A percentile compares a stretch with the other conserved stretches of the same genome.
phyloP scores from a whole-genome alignment of 2,797 vertebrate species.

The Phrynocephalus forsythii region DNA sequence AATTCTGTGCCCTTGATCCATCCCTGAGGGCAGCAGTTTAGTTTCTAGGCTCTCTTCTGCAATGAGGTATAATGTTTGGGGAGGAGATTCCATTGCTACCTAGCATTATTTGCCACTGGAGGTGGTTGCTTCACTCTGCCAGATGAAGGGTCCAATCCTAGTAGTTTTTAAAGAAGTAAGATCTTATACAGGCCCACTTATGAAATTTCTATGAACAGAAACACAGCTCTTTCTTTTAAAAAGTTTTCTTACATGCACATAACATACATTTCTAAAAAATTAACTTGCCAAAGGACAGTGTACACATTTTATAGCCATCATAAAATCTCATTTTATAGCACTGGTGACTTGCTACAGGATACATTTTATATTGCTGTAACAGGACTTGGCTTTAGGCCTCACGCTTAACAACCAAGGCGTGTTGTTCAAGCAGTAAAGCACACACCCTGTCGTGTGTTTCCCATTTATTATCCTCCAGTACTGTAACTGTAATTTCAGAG shows the following conservation, averaged over 20 bases:
- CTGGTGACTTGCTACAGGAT: conserved; percentile 55
- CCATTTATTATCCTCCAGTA: conserved; percentile 57
- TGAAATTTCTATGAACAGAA: neutral
- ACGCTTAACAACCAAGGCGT: conserved; percentile 60
- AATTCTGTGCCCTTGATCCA: no score
- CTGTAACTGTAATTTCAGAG: conserved; percentile 27
- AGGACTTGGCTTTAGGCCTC: conserved; percentile 60
- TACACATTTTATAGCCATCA: conserved; percentile 37
- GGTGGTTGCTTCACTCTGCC: neutral
- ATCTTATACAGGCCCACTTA: neutral
- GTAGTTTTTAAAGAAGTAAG: neutral
- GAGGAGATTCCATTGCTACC: neutral
- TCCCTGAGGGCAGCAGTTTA: neutral
- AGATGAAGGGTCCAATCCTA: neutral
- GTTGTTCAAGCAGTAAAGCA: conserved; percentile 52
- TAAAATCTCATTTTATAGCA: conserved; percentile 45
- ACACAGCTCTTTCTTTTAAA: neutral
- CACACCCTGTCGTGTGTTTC: conserved; percentile 66
- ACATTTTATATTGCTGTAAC: conserved; percentile 45
- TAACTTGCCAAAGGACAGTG: conserved; percentile 31
- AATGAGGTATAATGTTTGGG: neutral
- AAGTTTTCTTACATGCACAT: neutral
- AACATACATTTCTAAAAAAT: neutral
- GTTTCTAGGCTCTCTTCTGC: neutral
- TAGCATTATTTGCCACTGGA: neutral